Evolutionary conservation across 2,888 invertebrate species (phyloP), one percentile per base, ranked within the genome.

Genomic region (Chloroclysta siterata): DNA sequence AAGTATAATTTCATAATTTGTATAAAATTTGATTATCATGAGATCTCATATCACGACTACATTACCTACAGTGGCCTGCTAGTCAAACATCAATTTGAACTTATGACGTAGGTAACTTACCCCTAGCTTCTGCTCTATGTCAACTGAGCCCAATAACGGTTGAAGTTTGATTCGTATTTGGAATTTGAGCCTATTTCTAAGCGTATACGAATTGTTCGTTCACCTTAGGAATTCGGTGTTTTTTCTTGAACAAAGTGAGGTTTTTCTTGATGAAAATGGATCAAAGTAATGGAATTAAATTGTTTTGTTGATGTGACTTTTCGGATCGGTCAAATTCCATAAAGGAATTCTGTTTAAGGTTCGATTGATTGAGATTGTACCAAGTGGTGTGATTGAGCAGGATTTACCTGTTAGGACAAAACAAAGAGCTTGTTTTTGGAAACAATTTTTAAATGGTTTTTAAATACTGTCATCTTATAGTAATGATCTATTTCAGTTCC

Each of bases 61-160:
- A 22, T 22, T 22, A 22, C 22, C 22, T 22, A 22, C 22, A 22
- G 22, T 22, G 3, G 22, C 2, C 1, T 1, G 22, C 22, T 22
- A 22, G 22, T n/a, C n/a, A n/a, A n/a, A n/a, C n/a, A 29, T 4
- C 29, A 29, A 6, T 44, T 7, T 2, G 14, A n/a, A n/a, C n/a
- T 5, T 46, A 46, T 46, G 46, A 46, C 10, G 28, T 36, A 15
- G 47, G 8, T 42, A 51, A 39, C 10, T 54, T 0, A 52, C 6
- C 22, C 11, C 39, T 55, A n/a, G 13, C 51, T 58, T 17, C 44
- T 10, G 65, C 8, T 15, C 58, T 61, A 53, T 52, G 48, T 42
- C 10, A 57, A 52, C 61, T 50, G 61, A 61, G 58, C 61, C 83
- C 88, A 88, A 87, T 90, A 89, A 86, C 80, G 82, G 80, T 68